phyloP scores from a whole-genome alignment of 1,140 invertebrate species.

The Cepaea nemoralis region DNA sequence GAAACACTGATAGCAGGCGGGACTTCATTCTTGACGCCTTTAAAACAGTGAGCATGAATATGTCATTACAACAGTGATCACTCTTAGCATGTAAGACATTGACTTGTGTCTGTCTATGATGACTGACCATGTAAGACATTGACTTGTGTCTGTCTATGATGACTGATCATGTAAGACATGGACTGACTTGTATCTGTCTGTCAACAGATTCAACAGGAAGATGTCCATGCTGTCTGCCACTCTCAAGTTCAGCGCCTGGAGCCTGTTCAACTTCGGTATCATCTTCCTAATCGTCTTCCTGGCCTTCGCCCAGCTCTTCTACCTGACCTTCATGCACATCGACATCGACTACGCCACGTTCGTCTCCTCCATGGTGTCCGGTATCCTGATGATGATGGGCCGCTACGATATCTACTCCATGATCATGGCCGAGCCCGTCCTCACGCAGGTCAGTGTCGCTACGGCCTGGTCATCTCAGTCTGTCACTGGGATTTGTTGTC shows the following conservation, averaged over 20 bases:
- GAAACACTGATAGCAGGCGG: too few relatives aligned
- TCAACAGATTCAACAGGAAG: slow-evolving; percentile 73
- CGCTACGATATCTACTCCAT: slow-evolving; percentile 75
- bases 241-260: slow-evolving; percentile 61
- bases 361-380: slow-evolving; percentile 72
- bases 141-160: too few relatives aligned
- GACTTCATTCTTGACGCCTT: too few relatives aligned
- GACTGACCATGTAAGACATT: too few relatives aligned
- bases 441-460: slow-evolving; percentile 65
- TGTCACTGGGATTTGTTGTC: too few relatives aligned
- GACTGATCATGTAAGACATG: too few relatives aligned
- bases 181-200: too few relatives aligned
- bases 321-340: slow-evolving; percentile 72
- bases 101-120: too few relatives aligned
- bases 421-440: slow-evolving; percentile 69
- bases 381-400: slow-evolving; percentile 75
- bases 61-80: too few relatives aligned
- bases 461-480: too few relatives aligned
- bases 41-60: too few relatives aligned
- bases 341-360: slow-evolving; percentile 74
- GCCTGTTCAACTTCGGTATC: slow-evolving; percentile 70
- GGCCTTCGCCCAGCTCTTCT: slow-evolving; percentile 73
- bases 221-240: slow-evolving; percentile 72
- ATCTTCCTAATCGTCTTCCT: slow-evolving; percentile 72
- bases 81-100: too few relatives aligned